Evolutionary conservation across 2,113 vertebrate genomes (phyloP), one percentile per base, ranked within the genome.

Genomic region (Cryptomyrus ogoouensis): DNA sequence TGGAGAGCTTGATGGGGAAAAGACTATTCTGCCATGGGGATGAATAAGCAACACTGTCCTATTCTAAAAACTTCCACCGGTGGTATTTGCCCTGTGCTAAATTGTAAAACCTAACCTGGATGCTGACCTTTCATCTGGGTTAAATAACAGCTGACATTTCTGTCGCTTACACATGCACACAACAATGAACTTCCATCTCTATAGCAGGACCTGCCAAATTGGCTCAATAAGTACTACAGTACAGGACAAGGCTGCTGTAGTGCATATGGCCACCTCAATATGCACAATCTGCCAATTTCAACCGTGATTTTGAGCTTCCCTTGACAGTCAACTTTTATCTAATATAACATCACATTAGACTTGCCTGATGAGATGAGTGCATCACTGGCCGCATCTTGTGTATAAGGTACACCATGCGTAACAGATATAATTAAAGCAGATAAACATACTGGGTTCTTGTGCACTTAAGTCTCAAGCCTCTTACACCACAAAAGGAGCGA

Each of bases 401-500:
- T 47, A 84, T 47, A n/a, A 84, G 50, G 35, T 53, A 58, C 21
- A 42, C n/a, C 31, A 19, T 62, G 31, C 19, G 1, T 39, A 42
- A 42, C 87, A 88, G 42, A 66, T 42, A 88, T 42, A 66, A 88
- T 39, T 56, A 12, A 62, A 62, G 58, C 7, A 66, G 21, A 66
- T 88, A n/a, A 88, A 88, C 44, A 88, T 62, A 46, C 17, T 17
- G 35, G 19, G 53, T 19, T 31, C n/a, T 88, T 21, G 84, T 87
- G 39, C 86, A 42, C 50, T 88, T 84, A 52, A 70, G 27, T 56
- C 50, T 66, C 58, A 88, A 88, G 87, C 56, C 87, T 88, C 35
- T 88, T 66, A 66, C 56, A n/a, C 5, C 62, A 10, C 2, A 9
- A 87, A 17, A 62, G 12, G 21, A 66, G 53, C 2, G 15, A 70